Percentiles rank a stretch among this genome's conserved stretches.
phyloP scores from a whole-genome alignment of 2,888 invertebrate species.

The Zygaena filipendulae region DNA sequence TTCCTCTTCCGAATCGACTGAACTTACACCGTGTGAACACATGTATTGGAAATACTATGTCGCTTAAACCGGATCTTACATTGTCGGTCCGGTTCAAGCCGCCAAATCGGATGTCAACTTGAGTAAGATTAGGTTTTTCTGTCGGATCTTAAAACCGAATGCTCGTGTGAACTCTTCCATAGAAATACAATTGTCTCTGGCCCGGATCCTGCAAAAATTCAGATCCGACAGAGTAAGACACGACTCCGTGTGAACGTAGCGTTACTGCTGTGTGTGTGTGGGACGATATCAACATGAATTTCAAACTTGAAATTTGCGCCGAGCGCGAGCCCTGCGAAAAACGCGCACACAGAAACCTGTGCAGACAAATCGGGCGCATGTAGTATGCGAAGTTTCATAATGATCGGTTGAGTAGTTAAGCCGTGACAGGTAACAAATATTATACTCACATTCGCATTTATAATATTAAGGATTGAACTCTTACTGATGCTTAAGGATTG shows the following conservation, averaged over 20 bases:
- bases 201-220: background rate
- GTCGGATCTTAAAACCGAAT: conserved; percentile 1
- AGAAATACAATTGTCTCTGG: conserved; percentile 1
- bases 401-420: too few species aligned
- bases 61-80: background rate
- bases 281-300: too few species aligned
- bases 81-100: conserved; percentile 1
- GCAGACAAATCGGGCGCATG: too few species aligned
- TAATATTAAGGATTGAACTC: too few species aligned
- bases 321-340: too few species aligned
- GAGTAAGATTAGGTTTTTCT: conserved; percentile 1
- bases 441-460: too few species aligned
- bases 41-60: conserved; percentile 3
- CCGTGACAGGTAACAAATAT: too few species aligned
- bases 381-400: too few species aligned
- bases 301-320: too few species aligned
- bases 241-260: conserved; percentile 2
- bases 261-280: too few species aligned
- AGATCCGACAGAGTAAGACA: conserved; percentile 1
- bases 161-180: background rate
- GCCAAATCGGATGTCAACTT: conserved; percentile 2
- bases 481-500: too few species aligned
- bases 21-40: conserved; percentile 3
- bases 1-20: conserved; percentile 5
- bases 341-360: too few species aligned